These are phyloP conservation scores for Myanophis thanlyinensis DNA, from an alignment of 2,113 vertebrate genomes.

Conservation along the genomic window DNA sequence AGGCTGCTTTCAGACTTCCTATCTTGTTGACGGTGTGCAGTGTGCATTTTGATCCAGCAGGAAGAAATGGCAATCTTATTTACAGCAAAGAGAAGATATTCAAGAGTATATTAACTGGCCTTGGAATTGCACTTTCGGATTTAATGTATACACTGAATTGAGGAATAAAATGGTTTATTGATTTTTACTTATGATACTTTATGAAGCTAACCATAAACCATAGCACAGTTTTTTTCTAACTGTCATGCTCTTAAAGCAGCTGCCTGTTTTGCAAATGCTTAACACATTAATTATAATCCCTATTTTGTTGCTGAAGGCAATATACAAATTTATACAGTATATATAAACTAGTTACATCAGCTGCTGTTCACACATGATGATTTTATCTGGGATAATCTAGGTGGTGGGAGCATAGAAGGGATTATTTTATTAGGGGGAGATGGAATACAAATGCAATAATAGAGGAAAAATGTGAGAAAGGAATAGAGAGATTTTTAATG, in stretches of 20 bases:
- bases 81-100: not conserved
- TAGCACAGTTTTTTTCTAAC: not conserved
- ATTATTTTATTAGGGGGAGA: not conserved
- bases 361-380: not conserved
- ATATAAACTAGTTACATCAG: not conserved
- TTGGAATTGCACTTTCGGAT: not conserved
- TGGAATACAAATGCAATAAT: not conserved
- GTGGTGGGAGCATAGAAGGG: not conserved
- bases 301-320: not conserved
- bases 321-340: not conserved
- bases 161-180: not conserved
- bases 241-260: not conserved
- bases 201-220: not conserved
- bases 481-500: not conserved
- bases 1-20: not conserved
- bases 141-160: not conserved
- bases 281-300: not conserved
- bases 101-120: not conserved
- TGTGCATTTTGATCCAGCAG: not conserved
- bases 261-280: not conserved
- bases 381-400: not conserved
- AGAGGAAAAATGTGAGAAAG: not conserved
- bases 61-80: not conserved
- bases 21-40: not conserved
- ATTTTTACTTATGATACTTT: not conserved